Conservation (phyloP, 35 echinoderm and acorn worm species). For the Ophiothrix spiculata region DNA sequence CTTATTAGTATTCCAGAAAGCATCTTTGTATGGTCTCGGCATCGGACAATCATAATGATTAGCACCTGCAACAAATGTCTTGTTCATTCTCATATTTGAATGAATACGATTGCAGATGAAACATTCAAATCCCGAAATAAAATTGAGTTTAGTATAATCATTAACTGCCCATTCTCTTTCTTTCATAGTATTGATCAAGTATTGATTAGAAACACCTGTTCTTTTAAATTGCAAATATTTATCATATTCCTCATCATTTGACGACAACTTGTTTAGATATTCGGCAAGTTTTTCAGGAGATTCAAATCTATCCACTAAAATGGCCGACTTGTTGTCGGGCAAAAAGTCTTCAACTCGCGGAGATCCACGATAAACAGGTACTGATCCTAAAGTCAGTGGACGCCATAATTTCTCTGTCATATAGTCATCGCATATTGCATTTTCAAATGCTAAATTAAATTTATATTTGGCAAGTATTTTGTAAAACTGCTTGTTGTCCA, state of each 20-base stretch:
- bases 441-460: slow-evolving; percentile 91
- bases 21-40: slow-evolving; percentile 41
- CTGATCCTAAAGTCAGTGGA: slow-evolving; percentile 73
- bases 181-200: slow-evolving; percentile 47
- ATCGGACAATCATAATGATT: slow-evolving; percentile 81
- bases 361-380: slow-evolving; percentile 86
- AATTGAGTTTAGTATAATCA: slow-evolving; percentile 60
- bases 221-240: slow-evolving; percentile 79
- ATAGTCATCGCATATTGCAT: slow-evolving; percentile 97
- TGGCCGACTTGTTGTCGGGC: slow-evolving; percentile 65
- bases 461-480: slow-evolving; percentile 83
- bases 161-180: slow-evolving; percentile 85
- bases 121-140: slow-evolving; percentile 89
- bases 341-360: slow-evolving; percentile 79
- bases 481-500: slow-evolving; percentile 66
- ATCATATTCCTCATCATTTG: slow-evolving; percentile 76
- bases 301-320: slow-evolving; percentile 68
- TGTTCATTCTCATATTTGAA: slow-evolving; percentile 39
- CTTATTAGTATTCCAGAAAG: background rate
- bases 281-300: slow-evolving; percentile 66
- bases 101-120: slow-evolving; percentile 81
- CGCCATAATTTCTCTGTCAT: slow-evolving; percentile 98
- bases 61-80: slow-evolving; percentile 23
- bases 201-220: slow-evolving; percentile 57
- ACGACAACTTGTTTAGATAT: slow-evolving; percentile 44